Base-by-base conservation (phyloP, 2,888 invertebrate genomes). In the Heliconius charithonia region DNA sequence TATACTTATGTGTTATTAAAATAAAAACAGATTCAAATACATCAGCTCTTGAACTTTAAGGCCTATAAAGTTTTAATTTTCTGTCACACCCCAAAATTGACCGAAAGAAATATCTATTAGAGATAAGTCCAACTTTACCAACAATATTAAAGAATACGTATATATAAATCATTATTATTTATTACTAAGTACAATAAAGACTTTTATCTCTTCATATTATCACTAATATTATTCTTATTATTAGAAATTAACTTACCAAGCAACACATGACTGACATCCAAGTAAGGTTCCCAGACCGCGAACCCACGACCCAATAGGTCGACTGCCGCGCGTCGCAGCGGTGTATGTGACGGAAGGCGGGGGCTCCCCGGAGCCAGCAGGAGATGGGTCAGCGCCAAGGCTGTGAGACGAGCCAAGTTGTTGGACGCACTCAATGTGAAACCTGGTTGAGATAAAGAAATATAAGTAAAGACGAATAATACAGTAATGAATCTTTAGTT, bases 281-380 rank as follows among this genome's bases (percentile, higher is more conserved):
- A 80, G 59, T 99, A 99, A 0, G 99, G 99, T 89, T 99, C 99
- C 99, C 99, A 99, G 0, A 99, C 99, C 0, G 98, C 98, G 92
- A 99, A 99, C 7, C 99, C 99, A 69, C 99, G 96, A 0, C 99
- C 99, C 82, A 99, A 97, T 82, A 99, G 96, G 95, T 99, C 99
- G 69, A 99, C 98, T 0, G 99, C 99, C 19, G 99, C 99, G 81
- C 99, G 95, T 4, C 99, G 96, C 71, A 99, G 94, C n/a, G 99
- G 97, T 27, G 99, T 99, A 93, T 98, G 97, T 63, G 98, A 96
- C 0, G 99, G 99, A 81, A 99, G 95, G 84, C 98, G 97, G 2
- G 96, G 91, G 37, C 97, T 96, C 10, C 98, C 96, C n/a, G 98
- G 98, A 19, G 98, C 97, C 81, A 99, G 96, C 73, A 99, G 95